A percentile compares a stretch with the other conserved stretches of the same genome.
These are phyloP conservation scores for Mus minutoides DNA, from an alignment of 2,797 vertebrate genomes.

Conservation along the genomic window DNA sequence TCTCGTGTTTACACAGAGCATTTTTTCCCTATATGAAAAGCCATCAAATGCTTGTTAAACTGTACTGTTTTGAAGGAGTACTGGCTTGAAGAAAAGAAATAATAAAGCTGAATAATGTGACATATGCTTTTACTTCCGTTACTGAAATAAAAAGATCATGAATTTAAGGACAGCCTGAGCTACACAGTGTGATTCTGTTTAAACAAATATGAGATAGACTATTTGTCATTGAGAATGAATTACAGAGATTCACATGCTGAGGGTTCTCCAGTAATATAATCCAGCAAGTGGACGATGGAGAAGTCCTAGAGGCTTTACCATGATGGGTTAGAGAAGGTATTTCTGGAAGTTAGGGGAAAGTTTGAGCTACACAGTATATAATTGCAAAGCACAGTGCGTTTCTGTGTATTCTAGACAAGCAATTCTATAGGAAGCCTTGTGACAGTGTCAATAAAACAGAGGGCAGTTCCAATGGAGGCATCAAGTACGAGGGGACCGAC, in stretches of 20 bases:
- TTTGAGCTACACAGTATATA: neutral
- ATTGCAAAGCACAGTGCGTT: neutral
- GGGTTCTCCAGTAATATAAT: slow-evolving; percentile 3
- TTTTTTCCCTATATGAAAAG: slow-evolving; percentile 5
- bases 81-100: slow-evolving; percentile 25
- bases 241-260: neutral
- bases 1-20: slow-evolving; percentile 16
- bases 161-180: neutral
- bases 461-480: slow-evolving; percentile 19
- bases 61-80: neutral
- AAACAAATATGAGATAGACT: slow-evolving; percentile 8
- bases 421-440: slow-evolving; percentile 8
- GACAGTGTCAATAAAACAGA: neutral
- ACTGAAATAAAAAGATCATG: neutral
- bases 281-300: neutral
- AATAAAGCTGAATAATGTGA: neutral
- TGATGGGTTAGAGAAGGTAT: neutral
- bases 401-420: neutral
- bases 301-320: neutral
- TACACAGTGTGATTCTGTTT: neutral
- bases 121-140: neutral
- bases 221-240: slow-evolving; percentile 39
- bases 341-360: neutral
- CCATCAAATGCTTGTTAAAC: slow-evolving; percentile 34
- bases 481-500: neutral